Evolutionary conservation across 2,797 vertebrate genomes (phyloP).

Genomic region (Phalanger gymnotis): DNA sequence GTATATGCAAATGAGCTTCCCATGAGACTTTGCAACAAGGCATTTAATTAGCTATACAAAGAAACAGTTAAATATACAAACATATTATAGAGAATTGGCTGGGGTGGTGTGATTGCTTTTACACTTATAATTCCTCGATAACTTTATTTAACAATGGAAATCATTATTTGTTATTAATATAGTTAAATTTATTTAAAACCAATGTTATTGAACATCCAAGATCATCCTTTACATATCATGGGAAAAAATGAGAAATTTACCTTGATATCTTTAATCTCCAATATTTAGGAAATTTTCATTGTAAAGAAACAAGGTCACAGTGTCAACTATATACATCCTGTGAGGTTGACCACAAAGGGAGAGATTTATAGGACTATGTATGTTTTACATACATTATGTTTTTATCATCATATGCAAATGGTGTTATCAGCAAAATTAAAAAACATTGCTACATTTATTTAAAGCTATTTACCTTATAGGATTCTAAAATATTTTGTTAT

Average conservation of each 20-base stretch:
- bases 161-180: slow-evolving; percentile 55
- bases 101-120: slow-evolving; percentile 58
- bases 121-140: slow-evolving; percentile 64
- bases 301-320: slow-evolving; percentile 34
- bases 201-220: slow-evolving; percentile 52
- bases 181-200: slow-evolving; percentile 58
- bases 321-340: slow-evolving; percentile 20
- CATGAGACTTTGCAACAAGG: slow-evolving; percentile 78
- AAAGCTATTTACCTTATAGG: slow-evolving; percentile 13
- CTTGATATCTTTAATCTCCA: slow-evolving; percentile 16
- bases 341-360: slow-evolving; percentile 16
- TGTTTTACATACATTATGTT: slow-evolving; percentile 1
- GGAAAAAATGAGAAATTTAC: slow-evolving; percentile 24
- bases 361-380: slow-evolving; percentile 7
- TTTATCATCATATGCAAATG: slow-evolving; percentile 12
- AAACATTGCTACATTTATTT: slow-evolving; percentile 19
- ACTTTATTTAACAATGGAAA: slow-evolving; percentile 55
- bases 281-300: slow-evolving; percentile 50
- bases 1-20: slow-evolving; percentile 77
- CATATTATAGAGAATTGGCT: slow-evolving; percentile 70
- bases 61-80: slow-evolving; percentile 78
- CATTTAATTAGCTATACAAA: slow-evolving; percentile 79
- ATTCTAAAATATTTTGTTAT: background rate
- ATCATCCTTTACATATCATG: slow-evolving; percentile 45
- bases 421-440: slow-evolving; percentile 9